Percentiles rank a stretch among this genome's conserved stretches.
phyloP scores from a whole-genome alignment of 2,888 invertebrate genomes.

The Spicauda simplicius region DNA sequence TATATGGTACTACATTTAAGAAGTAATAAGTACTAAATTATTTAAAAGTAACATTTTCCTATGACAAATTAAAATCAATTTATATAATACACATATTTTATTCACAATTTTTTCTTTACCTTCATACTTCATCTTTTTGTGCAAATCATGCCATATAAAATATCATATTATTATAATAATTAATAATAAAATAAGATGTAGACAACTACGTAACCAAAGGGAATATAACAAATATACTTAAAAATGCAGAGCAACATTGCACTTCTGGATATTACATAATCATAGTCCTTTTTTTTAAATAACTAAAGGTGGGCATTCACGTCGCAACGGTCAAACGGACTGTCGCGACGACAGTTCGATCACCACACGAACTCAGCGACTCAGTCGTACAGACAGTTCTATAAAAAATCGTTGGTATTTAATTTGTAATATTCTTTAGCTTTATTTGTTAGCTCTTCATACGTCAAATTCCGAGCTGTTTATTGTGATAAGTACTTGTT shows the following conservation, averaged over 20 bases:
- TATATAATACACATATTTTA: slow-evolving; percentile 5
- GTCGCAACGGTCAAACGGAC: too few relatives aligned
- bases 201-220: background rate
- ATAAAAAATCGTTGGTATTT: too few relatives aligned
- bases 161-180: background rate
- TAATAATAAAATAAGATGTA: background rate
- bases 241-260: background rate
- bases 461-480: too few relatives aligned
- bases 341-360: too few relatives aligned
- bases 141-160: slow-evolving; percentile 1
- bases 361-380: too few relatives aligned
- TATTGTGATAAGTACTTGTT: too few relatives aligned
- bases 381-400: too few relatives aligned
- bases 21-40: slow-evolving; percentile 29
- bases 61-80: slow-evolving; percentile 21
- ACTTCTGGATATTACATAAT: background rate
- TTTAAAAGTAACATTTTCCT: slow-evolving; percentile 17
- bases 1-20: slow-evolving; percentile 20
- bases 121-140: slow-evolving; percentile 19
- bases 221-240: background rate
- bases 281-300: too few relatives aligned
- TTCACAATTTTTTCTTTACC: slow-evolving; percentile 21
- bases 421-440: too few relatives aligned
- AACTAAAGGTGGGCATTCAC: too few relatives aligned
- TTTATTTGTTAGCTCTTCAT: too few relatives aligned